Evolutionary conservation across 2,888 invertebrate genomes (phyloP), one percentile per base, ranked within the genome.

Genomic region (Tryphoninae sp.): DNA sequence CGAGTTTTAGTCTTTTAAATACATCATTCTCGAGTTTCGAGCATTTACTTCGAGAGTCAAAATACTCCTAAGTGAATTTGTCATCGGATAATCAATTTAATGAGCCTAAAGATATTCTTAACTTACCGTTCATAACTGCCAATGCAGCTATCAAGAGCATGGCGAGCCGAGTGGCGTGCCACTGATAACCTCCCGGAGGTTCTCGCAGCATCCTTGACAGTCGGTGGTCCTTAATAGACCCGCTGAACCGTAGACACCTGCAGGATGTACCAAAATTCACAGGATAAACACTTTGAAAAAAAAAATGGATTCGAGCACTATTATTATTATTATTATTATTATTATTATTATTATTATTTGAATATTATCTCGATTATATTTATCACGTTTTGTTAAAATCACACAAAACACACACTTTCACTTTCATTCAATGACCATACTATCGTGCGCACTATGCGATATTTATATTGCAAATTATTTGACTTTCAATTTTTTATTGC

Each of bases 191-290:
- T 81, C 89, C 90, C 84, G 90, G 91, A 87, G 90, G 87, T 84
- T 88, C 89, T 77, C 88, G 89, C 89, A 91, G 88, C 92, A 92
- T 92, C 86, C 86, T 90, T 64, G 80, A 81, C 74, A 79, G 80
- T 23, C 64, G 81, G 65, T 77, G 83, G 79, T 83, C 84, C 76
- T 81, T 81, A 55, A 74, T 68, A 74, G 76, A 78, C 73, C 78
- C 59, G 78, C 64, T 74, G 71, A 82, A 62, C 84, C 81, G 83
- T 82, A 65, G 74, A 77, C 81, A 84, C 85, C 84, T 84, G 78
- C 58, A 72, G 77, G 82, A 68, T 82, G 80, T 71, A 79, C 67
- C 72, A 84, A 83, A 83, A 85, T 53, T 82, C 61, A 81, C 73
- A 61, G n/a, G 74, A 74, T 68, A 69, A 83, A 65, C 69, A 74